Evolutionary conservation across 2,113 vertebrate species (phyloP), one percentile per base, ranked within the genome.

Genomic region (Talpa occidentalis): DNA sequence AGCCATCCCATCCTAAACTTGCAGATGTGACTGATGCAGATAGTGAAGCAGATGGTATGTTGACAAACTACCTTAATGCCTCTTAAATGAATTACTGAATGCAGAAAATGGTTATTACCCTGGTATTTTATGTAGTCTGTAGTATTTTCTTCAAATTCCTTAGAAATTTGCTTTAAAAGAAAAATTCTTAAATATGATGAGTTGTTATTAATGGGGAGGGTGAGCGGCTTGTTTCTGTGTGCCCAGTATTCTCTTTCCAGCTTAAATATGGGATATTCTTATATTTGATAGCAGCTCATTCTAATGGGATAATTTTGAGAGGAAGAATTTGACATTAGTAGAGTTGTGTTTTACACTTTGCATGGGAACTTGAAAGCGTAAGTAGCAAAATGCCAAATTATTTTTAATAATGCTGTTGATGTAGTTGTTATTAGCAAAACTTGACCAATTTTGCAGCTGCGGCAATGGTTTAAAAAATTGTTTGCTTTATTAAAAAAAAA

Each of bases 1-100:
- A 98, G 90, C 97, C 96, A 49, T 93, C 97, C 96, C 86, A 91
- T 97, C 97, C 97, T 96, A 97, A 97, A 0, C 64, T 98, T 98
- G 97, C 98, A 96, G 97, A 98, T 80, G 81, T 97, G 97, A 96
- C 98, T 96, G 98, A 97, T 82, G 98, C 98, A 96, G 99, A 99
- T 97, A 99, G 99, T 93, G 99, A 99, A 98, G 98, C 98, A 97
- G 99, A 99, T 96, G 99, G 99, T 99, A 99, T 28, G 99, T 99
- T 96, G 85, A 97, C 94, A 93, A 52, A 76, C 83, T 94, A 69
- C 21, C 94, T 97, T 70, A 66, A 62, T 64, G 94, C 94, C 93
- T 95, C 92, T 96, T 88, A 40, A 91, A 64, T 95, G 90, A 94
- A 93, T 92, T 96, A 88, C 95, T 97, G 5, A 95, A 76, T 94